Percentiles rank a stretch among this genome's conserved stretches.
phyloP scores from a whole-genome alignment of 2,888 invertebrate genomes.

The Aethes cnicana region DNA sequence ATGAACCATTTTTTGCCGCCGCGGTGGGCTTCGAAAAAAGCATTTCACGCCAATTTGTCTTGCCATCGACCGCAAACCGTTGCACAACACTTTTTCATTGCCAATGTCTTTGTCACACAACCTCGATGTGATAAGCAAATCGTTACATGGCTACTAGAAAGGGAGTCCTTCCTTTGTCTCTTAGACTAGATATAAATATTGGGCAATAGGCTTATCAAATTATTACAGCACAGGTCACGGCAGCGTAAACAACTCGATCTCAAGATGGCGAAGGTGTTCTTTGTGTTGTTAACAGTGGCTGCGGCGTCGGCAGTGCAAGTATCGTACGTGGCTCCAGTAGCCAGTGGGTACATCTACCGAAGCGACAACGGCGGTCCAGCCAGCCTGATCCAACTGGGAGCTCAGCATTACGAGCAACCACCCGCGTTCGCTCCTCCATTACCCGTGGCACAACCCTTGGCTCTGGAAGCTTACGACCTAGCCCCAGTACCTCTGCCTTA shows the following conservation, averaged over 20 bases:
- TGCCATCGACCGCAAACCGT: conserved; percentile 53
- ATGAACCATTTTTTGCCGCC: conserved; percentile 28
- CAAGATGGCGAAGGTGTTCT: conserved; percentile 60
- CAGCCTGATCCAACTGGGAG: conserved; percentile 69
- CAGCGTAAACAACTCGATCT: conserved; percentile 55
- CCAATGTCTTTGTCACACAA: conserved; percentile 72
- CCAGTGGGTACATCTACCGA: conserved; percentile 80
- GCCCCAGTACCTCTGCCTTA: conserved; percentile 66
- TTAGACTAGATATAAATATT: conserved; percentile 76
- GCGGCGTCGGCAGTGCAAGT: conserved; percentile 62
- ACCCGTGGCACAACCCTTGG: conserved; percentile 52
- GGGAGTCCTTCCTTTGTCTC: conserved; percentile 66
- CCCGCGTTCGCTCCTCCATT: conserved; percentile 56
- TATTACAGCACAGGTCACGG: conserved; percentile 65
- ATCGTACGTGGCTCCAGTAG: conserved; percentile 69
- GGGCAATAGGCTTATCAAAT: conserved; percentile 69
- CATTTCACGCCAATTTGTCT: conserved; percentile 58
- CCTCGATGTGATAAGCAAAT: conserved; percentile 74
- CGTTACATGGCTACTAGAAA: conserved; percentile 76
- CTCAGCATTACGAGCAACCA: conserved; percentile 58
- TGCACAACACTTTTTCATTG: conserved; percentile 69
- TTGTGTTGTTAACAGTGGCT: conserved; percentile 52
- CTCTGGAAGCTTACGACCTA: conserved; percentile 57
- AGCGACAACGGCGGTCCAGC: conserved; percentile 75
- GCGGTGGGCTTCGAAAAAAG: conserved; percentile 50